Percentiles rank a stretch among this genome's conserved stretches.
These are phyloP conservation scores for Nephotettix cincticeps DNA, from an alignment of 1,140 invertebrate species.

Conservation along the genomic window DNA sequence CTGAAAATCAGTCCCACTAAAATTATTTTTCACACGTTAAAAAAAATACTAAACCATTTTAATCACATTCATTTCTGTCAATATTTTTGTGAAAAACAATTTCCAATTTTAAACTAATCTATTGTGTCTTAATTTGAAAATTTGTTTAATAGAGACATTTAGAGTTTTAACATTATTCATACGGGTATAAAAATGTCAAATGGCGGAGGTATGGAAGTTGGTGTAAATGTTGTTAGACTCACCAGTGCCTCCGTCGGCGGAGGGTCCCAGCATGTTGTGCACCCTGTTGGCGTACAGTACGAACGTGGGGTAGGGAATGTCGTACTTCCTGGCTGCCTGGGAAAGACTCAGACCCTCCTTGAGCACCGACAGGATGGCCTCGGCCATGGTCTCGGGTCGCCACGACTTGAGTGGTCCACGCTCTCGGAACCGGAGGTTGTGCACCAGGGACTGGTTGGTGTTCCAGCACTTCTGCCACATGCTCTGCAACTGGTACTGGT, in stretches of 20 bases:
- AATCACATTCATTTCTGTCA: too few species aligned
- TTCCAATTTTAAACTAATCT: neutral
- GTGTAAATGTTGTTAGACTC: too few species aligned
- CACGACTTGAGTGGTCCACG: slow-evolving; percentile 88
- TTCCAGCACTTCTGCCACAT: slow-evolving; percentile 96
- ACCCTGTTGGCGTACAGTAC: slow-evolving; percentile 92
- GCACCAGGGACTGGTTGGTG: slow-evolving; percentile 82
- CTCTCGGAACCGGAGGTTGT: slow-evolving; percentile 87
- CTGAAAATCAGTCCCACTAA: too few species aligned
- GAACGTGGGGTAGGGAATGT: slow-evolving; percentile 92
- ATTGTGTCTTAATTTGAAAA: neutral
- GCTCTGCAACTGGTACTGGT: slow-evolving; percentile 89
- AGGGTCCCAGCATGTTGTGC: slow-evolving; percentile 90
- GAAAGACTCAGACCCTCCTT: slow-evolving; percentile 86
- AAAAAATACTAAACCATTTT: too few species aligned
- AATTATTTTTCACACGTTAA: too few species aligned
- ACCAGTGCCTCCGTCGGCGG: slow-evolving; percentile 82
- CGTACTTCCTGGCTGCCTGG: slow-evolving; percentile 87
- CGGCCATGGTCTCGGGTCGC: slow-evolving; percentile 91
- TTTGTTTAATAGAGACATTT: neutral
- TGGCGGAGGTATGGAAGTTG: too few species aligned
- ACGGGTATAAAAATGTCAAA: too few species aligned
- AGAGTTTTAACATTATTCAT: too few species aligned
- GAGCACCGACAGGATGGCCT: slow-evolving; percentile 87
- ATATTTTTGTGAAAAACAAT: too few species aligned